Evolutionary conservation across 1,140 invertebrate genomes (phyloP).

Genomic region (Apis cerana): DNA sequence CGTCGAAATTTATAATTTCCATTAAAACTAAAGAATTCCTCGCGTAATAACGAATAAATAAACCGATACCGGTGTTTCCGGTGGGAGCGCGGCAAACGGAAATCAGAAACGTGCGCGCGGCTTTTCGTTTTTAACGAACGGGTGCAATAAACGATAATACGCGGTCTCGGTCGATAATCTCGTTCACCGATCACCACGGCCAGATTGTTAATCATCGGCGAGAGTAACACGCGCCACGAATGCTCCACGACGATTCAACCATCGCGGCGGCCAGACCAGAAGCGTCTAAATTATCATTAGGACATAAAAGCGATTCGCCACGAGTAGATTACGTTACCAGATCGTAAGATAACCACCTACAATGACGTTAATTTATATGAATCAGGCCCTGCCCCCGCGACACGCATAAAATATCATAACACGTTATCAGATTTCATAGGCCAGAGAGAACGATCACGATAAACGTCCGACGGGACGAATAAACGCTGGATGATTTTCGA

Average conservation of each 20-base stretch:
- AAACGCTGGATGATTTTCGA: conserved; percentile 11
- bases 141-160: conserved; percentile 14
- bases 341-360: conserved; percentile 50
- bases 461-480: conserved; percentile 39
- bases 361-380: conserved; percentile 50
- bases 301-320: conserved; percentile 48
- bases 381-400: conserved; percentile 26
- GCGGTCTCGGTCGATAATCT: conserved; percentile 7
- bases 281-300: conserved; percentile 48
- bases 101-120: background rate
- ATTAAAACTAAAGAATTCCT: background rate
- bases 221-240: background rate
- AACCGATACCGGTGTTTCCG: background rate
- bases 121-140: background rate
- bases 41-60: background rate
- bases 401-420: conserved; percentile 51
- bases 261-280: background rate
- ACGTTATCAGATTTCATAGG: conserved; percentile 52
- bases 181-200: background rate
- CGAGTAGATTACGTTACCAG: conserved; percentile 49
- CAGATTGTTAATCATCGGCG: conserved; percentile 8
- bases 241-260: background rate
- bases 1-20: background rate
- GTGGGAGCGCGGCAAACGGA: conserved; percentile 2
- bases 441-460: conserved; percentile 7